phyloP scores from a whole-genome alignment of 2,888 invertebrate species.

The Polietes domitor region DNA sequence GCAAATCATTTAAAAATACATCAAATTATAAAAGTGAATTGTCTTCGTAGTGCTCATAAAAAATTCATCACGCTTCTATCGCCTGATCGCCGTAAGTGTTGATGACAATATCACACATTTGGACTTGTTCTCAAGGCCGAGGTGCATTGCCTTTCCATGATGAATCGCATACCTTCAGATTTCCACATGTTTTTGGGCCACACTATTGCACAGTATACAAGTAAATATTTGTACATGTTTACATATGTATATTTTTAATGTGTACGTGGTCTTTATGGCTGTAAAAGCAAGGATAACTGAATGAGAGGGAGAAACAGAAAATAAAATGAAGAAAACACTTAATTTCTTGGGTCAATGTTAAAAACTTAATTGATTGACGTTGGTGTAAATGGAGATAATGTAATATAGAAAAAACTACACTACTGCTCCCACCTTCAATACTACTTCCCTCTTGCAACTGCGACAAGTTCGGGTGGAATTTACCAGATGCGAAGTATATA shows the following conservation, averaged over 20 bases:
- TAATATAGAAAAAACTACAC: conserved; percentile 40
- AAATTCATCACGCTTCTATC: too few species aligned
- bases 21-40: too few species aligned
- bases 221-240: conserved; percentile 19
- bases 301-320: conserved; percentile 16
- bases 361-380: conserved; percentile 69
- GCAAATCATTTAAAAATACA: too few species aligned
- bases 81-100: too few species aligned
- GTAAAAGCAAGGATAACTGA: background rate
- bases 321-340: conserved; percentile 58
- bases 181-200: too few species aligned
- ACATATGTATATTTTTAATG: conserved; percentile 26
- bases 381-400: conserved; percentile 61
- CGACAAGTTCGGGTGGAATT: background rate
- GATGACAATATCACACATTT: too few species aligned
- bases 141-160: too few species aligned
- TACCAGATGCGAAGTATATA: background rate
- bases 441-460: conserved; percentile 1
- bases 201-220: too few species aligned
- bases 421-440: conserved; percentile 7
- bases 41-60: too few species aligned
- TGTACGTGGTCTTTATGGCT: conserved; percentile 28
- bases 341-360: conserved; percentile 69
- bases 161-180: too few species aligned
- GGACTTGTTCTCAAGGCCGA: too few species aligned